A percentile compares a stretch with the other conserved stretches of the same genome.
Conservation (phyloP, 2,113 vertebrate genomes). For the Hoplias malabaricus region DNA sequence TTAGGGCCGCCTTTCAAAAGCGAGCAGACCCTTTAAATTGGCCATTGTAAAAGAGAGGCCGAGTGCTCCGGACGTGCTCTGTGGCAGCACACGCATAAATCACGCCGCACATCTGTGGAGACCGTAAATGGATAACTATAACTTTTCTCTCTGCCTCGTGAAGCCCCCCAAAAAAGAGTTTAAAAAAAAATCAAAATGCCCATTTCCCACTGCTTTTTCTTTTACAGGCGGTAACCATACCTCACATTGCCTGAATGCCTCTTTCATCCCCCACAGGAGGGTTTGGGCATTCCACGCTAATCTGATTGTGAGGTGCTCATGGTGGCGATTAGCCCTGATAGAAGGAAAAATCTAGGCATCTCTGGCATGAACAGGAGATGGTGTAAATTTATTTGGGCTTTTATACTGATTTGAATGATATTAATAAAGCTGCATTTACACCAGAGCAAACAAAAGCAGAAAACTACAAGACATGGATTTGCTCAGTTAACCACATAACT, state of each 20-base stretch:
- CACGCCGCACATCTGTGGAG: conserved; percentile 2
- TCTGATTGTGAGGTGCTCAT: conserved; percentile 39
- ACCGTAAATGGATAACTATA: conserved; percentile 12
- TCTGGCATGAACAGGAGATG: neutral
- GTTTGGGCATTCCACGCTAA: conserved; percentile 41
- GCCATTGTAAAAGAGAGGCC: conserved; percentile 9
- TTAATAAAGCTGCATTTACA: no score
- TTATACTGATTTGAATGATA: neutral
- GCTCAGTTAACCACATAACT: no score
- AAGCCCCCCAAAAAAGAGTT: no score
- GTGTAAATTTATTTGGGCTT: no score
- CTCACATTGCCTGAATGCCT: conserved; percentile 44
- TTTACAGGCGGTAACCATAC: conserved; percentile 37
- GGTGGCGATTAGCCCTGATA: conserved; percentile 9
- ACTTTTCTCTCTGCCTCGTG: conserved; percentile 18
- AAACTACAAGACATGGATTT: no score
- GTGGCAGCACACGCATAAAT: neutral
- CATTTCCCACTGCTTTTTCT: conserved; percentile 11
- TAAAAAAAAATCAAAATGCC: conserved; percentile 16
- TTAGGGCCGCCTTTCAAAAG: conserved; percentile 5
- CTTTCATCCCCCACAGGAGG: conserved; percentile 28
- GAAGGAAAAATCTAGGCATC: neutral
- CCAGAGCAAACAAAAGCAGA: no score
- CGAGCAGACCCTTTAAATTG: neutral
- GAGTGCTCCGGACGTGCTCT: neutral